Evolutionary conservation across 2,113 vertebrate genomes (phyloP).

Genomic region (Hepsetus odoe): DNA sequence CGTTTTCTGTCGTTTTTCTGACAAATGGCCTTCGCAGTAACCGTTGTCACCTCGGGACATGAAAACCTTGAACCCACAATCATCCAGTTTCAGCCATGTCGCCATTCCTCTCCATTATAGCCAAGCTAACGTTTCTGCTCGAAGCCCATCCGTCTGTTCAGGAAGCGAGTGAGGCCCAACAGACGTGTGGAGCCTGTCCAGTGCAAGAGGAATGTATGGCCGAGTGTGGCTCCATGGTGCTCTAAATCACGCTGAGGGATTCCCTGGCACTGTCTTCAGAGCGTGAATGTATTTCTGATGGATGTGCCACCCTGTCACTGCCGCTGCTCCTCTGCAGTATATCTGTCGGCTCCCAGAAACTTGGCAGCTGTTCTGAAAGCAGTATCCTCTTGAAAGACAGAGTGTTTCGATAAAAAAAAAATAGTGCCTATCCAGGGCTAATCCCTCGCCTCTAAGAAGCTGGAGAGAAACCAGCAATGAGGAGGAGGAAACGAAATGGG

Average conservation of each 20-base stretch:
- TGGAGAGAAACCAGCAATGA: constrained; percentile 8
- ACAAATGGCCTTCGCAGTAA: too few species aligned
- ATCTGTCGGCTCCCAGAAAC: neutral
- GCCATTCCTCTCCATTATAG: neutral
- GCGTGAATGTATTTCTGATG: neutral
- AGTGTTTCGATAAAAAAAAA: neutral
- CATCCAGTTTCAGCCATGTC: neutral
- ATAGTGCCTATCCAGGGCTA: neutral
- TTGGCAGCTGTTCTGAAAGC: neutral
- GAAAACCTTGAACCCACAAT: constrained; percentile 1
- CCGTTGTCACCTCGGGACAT: neutral
- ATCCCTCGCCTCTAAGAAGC: constrained; percentile 1
- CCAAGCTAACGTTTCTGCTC: neutral
- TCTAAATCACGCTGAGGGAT: constrained; percentile 7
- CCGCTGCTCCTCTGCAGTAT: neutral
- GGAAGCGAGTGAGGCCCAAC: neutral
- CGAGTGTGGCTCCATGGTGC: neutral
- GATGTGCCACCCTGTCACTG: neutral
- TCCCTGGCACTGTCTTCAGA: constrained; percentile 3
- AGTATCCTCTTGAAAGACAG: neutral
- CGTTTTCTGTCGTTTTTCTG: too few species aligned
- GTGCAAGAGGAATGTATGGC: neutral
- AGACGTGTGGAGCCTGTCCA: neutral
- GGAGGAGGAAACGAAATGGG: constrained; percentile 16
- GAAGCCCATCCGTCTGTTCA: neutral